A percentile compares a stretch with the other conserved stretches of the same genome.
These are phyloP conservation scores for Platichthys flesus DNA, from an alignment of 2,113 vertebrate species.

Conservation along the genomic window DNA sequence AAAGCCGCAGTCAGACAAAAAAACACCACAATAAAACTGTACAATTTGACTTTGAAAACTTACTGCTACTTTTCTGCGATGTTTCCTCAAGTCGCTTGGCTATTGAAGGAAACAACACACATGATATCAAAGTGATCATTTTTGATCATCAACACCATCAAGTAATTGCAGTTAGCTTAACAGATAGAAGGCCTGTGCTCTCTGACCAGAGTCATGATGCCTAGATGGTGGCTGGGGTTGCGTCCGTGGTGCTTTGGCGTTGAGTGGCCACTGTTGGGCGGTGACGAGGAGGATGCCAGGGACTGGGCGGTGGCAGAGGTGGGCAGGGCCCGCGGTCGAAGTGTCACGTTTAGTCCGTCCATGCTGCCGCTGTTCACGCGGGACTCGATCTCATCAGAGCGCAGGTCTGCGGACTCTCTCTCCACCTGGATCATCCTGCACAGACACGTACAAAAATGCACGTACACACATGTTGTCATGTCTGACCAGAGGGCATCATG, in stretches of 20 bases:
- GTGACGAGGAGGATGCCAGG: constrained; percentile 90
- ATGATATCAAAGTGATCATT: background rate
- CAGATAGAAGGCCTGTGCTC: background rate
- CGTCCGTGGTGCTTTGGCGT: constrained; percentile 90
- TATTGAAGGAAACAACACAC: constrained; percentile 71
- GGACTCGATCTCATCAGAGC: constrained; percentile 91
- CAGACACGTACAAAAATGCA: background rate
- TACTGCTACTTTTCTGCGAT: constrained; percentile 94
- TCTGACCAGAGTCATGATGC: constrained; percentile 97
- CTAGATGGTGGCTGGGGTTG: constrained; percentile 92
- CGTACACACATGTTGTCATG: background rate
- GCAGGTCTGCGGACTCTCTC: constrained; percentile 93
- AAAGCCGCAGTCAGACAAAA: background rate
- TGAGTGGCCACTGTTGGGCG: constrained; percentile 90
- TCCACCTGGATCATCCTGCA: constrained; percentile 97
- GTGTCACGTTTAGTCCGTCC: constrained; percentile 93
- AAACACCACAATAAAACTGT: background rate
- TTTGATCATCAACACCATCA: background rate
- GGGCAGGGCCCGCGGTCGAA: constrained; percentile 90
- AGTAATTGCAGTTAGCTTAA: background rate
- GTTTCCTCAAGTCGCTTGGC: constrained; percentile 98
- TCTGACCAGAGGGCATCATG: constrained; percentile 7
- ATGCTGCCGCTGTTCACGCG: constrained; percentile 94
- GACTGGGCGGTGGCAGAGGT: constrained; percentile 94
- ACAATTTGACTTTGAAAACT: constrained; percentile 70